A percentile compares a stretch with the other conserved stretches of the same genome.
These are phyloP conservation scores for Aphelocoma californica DNA, from an alignment of 2,797 vertebrate genomes.

Conservation along the genomic window DNA sequence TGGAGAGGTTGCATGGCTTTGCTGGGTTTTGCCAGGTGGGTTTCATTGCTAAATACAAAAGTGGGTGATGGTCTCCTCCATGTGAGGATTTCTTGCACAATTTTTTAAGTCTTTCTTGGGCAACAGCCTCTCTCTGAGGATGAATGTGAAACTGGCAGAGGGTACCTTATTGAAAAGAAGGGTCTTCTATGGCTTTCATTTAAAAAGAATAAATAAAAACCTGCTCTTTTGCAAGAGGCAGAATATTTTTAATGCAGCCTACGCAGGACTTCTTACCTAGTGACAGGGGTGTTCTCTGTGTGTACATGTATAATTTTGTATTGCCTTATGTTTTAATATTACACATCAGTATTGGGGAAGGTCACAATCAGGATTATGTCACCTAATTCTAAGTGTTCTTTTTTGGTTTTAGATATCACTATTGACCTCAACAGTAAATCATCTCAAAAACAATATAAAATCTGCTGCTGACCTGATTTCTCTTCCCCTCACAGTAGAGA, in stretches of 20 bases:
- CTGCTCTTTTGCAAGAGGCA: neutral
- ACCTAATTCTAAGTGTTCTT: neutral
- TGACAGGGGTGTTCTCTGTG: neutral
- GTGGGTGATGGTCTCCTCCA: neutral
- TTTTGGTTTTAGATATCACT: conserved; percentile 81
- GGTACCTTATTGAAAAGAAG: neutral
- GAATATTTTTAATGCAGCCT: neutral
- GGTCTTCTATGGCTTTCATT: neutral
- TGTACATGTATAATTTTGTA: neutral
- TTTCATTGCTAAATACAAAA: neutral
- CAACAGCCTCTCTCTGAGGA: neutral
- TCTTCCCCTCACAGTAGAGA: conserved; percentile 91
- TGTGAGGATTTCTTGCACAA: neutral
- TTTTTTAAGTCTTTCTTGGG: neutral
- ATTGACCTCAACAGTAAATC: conserved; percentile 88
- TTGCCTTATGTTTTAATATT: neutral
- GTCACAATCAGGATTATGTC: neutral
- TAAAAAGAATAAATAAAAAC: neutral
- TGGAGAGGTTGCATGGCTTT: neutral
- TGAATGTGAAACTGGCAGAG: neutral
- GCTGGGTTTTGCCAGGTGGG: neutral
- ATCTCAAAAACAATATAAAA: conserved; percentile 91
- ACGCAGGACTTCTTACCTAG: neutral
- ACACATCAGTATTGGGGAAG: neutral
- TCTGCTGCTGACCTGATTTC: conserved; percentile 91